Evolutionary conservation across 2,113 vertebrate species (phyloP).

Genomic region (Prinia subflava): DNA sequence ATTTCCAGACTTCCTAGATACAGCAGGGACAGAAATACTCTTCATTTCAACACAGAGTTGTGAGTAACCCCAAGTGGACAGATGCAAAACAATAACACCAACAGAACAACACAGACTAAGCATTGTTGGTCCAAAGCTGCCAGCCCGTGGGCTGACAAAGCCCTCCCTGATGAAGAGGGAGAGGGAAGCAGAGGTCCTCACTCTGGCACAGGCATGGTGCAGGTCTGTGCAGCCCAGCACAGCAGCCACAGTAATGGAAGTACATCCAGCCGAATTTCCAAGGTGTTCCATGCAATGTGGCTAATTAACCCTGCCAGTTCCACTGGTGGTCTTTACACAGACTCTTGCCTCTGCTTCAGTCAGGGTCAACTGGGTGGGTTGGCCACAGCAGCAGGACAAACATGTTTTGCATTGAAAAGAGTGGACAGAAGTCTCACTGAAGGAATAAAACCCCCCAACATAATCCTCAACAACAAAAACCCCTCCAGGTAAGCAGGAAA

Average conservation of each 20-base stretch:
- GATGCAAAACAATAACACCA: conserved; percentile 7
- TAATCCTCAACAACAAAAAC: background rate
- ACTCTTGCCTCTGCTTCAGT: background rate
- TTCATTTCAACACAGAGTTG: background rate
- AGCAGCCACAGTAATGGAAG: background rate
- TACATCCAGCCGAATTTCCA: background rate
- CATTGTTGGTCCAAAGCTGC: background rate
- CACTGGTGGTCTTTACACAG: background rate
- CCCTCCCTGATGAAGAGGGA: background rate
- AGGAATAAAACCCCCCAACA: background rate
- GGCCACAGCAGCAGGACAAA: background rate
- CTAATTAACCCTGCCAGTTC: background rate
- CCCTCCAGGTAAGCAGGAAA: background rate
- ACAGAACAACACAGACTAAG: background rate
- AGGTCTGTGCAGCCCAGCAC: background rate
- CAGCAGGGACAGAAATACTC: background rate
- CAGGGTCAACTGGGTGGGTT: background rate
- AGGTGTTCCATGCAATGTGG: background rate
- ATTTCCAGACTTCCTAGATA: background rate
- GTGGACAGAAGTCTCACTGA: background rate
- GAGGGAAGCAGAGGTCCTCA: background rate
- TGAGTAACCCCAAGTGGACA: background rate
- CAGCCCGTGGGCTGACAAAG: background rate
- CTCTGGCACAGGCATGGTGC: background rate
- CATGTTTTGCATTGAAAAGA: background rate